These are phyloP conservation scores for Dicycla oo DNA, from an alignment of 2,888 invertebrate species.

Conservation along the genomic window DNA sequence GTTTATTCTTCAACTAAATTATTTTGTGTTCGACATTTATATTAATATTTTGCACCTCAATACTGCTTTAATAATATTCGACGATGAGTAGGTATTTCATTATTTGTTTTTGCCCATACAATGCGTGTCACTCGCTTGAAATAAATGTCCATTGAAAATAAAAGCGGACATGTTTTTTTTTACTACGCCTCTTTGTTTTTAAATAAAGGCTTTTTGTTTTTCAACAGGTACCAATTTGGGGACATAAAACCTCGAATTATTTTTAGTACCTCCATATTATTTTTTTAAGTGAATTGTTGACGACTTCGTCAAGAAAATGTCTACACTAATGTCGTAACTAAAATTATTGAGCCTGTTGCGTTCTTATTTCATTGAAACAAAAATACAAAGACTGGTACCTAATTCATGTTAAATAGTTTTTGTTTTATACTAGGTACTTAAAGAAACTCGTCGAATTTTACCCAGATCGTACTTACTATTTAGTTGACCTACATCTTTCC, in stretches of 20 bases:
- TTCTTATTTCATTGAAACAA: not conserved
- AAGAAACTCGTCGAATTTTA: not conserved
- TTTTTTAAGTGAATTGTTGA: not conserved
- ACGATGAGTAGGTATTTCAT: not conserved
- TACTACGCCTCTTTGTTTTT: not conserved
- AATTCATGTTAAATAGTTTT: not conserved
- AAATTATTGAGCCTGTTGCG: not conserved
- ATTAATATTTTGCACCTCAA: not conserved
- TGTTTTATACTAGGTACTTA: not conserved
- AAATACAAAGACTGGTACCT: not conserved
- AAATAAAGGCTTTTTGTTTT: not conserved
- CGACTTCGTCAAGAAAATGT: not conserved
- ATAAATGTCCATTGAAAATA: not conserved
- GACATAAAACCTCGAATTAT: too few species aligned
- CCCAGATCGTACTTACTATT: not conserved
- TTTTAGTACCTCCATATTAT: not conserved
- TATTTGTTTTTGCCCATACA: slow-evolving; percentile 26
- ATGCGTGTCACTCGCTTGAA: slow-evolving; percentile 19
- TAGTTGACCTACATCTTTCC: not conserved
- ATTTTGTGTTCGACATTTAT: not conserved
- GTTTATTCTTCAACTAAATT: not conserved
- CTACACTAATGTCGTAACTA: not conserved
- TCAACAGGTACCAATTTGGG: not conserved
- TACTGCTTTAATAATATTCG: slow-evolving; percentile 20
- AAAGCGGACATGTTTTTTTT: not conserved